phyloP scores from a whole-genome alignment of 2,113 vertebrate genomes.

The Taurulus bubalis region DNA sequence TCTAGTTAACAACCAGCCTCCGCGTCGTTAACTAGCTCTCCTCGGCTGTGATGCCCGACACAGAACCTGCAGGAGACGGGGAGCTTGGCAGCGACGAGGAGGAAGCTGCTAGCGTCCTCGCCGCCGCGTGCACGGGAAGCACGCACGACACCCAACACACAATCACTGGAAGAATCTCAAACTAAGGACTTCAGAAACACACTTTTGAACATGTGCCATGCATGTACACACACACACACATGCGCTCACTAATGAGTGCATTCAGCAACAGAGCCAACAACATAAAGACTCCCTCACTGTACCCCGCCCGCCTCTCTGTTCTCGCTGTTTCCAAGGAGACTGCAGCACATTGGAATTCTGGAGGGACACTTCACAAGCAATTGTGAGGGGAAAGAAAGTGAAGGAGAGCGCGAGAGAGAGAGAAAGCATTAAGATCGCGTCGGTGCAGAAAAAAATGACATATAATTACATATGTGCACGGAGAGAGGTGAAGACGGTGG shows the following conservation, averaged over 20 bases:
- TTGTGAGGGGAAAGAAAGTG: constrained; percentile 48
- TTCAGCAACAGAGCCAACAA: constrained; percentile 58
- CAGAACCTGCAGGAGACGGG: constrained; percentile 25
- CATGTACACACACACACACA: background rate
- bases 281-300: constrained; percentile 60
- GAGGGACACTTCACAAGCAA: constrained; percentile 69
- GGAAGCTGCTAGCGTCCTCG: constrained; percentile 44
- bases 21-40: constrained; percentile 40
- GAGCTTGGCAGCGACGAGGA: constrained; percentile 27
- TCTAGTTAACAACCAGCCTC: constrained; percentile 42
- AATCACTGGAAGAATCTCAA: constrained; percentile 7
- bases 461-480: constrained; percentile 23
- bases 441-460: constrained; percentile 12
- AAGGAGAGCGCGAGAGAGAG: background rate
- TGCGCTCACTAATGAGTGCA: constrained; percentile 43
- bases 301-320: constrained; percentile 50
- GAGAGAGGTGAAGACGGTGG: background rate
- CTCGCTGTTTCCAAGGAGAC: constrained; percentile 80
- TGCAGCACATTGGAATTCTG: constrained; percentile 77
- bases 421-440: constrained; percentile 22
- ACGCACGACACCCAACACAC: background rate
- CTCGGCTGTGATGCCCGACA: constrained; percentile 38
- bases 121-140: constrained; percentile 10
- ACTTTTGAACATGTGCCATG: constrained; percentile 41
- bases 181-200: constrained; percentile 16